These are phyloP conservation scores for Rhabdomys pumilio DNA, from an alignment of 2,797 vertebrate genomes.

Conservation along the genomic window DNA sequence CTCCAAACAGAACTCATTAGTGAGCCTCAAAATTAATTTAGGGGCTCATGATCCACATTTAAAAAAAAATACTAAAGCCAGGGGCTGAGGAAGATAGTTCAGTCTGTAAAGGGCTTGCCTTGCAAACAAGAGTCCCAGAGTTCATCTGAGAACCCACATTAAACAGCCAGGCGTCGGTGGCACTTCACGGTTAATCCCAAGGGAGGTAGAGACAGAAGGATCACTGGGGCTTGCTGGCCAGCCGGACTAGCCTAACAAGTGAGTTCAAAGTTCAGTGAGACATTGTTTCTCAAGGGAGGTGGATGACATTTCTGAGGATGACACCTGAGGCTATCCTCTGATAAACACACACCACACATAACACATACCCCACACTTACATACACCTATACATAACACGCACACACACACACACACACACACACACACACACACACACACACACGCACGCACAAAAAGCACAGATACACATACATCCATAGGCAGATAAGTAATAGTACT, in stretches of 20 bases:
- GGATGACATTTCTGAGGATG: not conserved
- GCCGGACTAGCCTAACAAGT: not conserved
- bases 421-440: not conserved
- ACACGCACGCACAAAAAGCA: not conserved
- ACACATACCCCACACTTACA: not conserved
- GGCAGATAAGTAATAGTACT: not conserved
- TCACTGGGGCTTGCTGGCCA: not conserved
- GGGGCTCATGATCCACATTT: not conserved
- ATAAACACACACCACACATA: not conserved
- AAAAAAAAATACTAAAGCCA: not conserved
- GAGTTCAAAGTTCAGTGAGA: not conserved
- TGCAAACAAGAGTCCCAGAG: not conserved
- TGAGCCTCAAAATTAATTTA: conserved; percentile 15
- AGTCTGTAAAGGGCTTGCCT: not conserved
- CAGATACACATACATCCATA: too few species aligned
- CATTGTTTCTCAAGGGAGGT: not conserved
- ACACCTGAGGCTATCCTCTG: not conserved
- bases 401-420: not conserved
- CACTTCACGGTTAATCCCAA: not conserved
- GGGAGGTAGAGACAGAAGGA: not conserved
- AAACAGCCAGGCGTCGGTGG: not conserved
- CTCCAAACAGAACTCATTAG: not conserved
- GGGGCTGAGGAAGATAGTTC: not conserved
- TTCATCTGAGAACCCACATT: not conserved
- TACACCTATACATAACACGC: not conserved